Percentiles rank a stretch among this genome's conserved stretches.
Conservation (phyloP, 2,113 vertebrate species). For the Lutjanus erythropterus region DNA sequence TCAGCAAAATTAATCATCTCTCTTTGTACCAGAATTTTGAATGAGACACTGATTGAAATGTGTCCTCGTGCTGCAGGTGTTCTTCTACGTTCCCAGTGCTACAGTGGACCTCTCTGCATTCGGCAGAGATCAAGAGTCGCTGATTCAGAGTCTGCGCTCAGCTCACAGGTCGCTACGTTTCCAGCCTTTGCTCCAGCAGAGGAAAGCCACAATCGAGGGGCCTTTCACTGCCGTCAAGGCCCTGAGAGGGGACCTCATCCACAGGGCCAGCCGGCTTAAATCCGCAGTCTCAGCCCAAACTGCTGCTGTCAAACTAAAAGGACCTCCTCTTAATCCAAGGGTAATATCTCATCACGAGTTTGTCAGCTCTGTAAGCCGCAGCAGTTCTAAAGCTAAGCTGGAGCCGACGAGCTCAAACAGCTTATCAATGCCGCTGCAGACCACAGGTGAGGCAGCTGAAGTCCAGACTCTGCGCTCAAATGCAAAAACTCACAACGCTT, state of each 20-base stretch:
- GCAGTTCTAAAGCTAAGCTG: constrained; percentile 22
- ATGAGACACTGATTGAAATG: neutral
- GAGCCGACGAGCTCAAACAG: neutral
- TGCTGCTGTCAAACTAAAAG: constrained; percentile 3
- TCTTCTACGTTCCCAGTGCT: constrained; percentile 45
- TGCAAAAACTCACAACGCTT: constrained; percentile 19
- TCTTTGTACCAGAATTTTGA: neutral
- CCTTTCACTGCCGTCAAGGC: constrained; percentile 61
- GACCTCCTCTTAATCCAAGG: constrained; percentile 25
- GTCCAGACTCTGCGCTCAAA: constrained; percentile 24
- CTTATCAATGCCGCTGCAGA: constrained; percentile 35
- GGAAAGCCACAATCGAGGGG: constrained; percentile 45
- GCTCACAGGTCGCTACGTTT: constrained; percentile 61
- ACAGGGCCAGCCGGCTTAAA: neutral
- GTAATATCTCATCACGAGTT: constrained; percentile 28
- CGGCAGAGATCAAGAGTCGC: neutral
- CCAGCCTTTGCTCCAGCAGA: neutral
- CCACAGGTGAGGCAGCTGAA: constrained; percentile 19
- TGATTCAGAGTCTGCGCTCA: constrained; percentile 46
- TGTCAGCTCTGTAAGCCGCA: constrained; percentile 18
- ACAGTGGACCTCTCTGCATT: constrained; percentile 59
- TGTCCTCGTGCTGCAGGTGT: constrained; percentile 57
- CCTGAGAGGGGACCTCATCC: constrained; percentile 60
- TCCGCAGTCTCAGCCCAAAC: constrained; percentile 15
- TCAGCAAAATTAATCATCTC: too few species aligned